Percentiles rank a stretch among this genome's conserved stretches.
Conservation (phyloP, 2,113 vertebrate genomes). For the Strix uralensis region DNA sequence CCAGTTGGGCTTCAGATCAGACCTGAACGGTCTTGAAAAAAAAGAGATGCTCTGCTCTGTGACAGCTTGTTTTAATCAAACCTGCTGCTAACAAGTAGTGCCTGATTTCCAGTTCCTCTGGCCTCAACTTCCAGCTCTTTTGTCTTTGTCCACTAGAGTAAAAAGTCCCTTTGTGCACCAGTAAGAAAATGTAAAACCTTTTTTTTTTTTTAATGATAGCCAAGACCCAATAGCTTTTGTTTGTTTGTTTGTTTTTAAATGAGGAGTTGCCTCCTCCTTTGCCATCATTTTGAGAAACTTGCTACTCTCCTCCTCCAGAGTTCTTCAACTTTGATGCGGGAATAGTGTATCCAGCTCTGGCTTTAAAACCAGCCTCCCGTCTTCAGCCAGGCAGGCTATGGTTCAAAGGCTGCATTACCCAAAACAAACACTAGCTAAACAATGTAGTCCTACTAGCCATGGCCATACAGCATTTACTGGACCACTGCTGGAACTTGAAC, state of each 20-base stretch:
- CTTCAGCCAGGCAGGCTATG: not conserved
- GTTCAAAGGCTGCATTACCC: not conserved
- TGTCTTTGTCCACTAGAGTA: not conserved
- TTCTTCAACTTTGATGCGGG: not conserved
- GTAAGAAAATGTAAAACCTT: not conserved
- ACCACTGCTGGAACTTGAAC: not conserved
- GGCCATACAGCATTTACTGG: not conserved
- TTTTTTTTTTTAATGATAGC: not conserved
- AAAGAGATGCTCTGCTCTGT: not conserved
- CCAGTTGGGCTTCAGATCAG: not conserved
- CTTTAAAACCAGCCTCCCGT: not conserved
- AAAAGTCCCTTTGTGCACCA: not conserved
- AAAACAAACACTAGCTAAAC: not conserved
- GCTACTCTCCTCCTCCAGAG: not conserved
- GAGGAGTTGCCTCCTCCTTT: not conserved
- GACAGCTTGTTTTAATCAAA: not conserved
- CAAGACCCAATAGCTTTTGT: not conserved
- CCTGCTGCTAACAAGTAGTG: not conserved
- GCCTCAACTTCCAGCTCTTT: not conserved
- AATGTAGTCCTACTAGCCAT: accelerated
- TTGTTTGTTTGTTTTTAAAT: not conserved
- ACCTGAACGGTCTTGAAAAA: not conserved
- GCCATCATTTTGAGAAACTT: not conserved
- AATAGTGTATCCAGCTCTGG: not conserved
- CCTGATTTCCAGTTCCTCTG: not conserved